A percentile compares a stretch with the other conserved stretches of the same genome.
Evolutionary conservation across 2,113 vertebrate genomes (phyloP).

Genomic region (Okapia johnstoni): DNA sequence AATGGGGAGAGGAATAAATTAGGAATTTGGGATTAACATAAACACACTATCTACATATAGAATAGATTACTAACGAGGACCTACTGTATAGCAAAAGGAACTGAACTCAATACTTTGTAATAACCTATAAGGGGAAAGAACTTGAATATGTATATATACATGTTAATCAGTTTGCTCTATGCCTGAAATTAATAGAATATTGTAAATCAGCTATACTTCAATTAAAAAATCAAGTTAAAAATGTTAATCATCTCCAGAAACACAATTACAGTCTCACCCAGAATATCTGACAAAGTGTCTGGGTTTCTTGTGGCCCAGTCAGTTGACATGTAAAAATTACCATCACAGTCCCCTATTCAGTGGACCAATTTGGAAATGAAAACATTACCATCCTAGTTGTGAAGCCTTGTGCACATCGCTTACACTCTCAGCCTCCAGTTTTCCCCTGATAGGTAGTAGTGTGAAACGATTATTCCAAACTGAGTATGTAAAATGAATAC

Average conservation of each 20-base stretch:
- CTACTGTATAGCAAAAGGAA: neutral
- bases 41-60: neutral
- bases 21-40: neutral
- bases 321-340: neutral
- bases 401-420: neutral
- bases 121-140: neutral
- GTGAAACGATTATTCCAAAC: neutral
- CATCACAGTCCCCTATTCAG: neutral
- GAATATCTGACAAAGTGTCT: neutral
- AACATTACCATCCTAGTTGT: neutral
- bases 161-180: neutral
- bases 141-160: neutral
- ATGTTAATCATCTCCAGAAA: neutral
- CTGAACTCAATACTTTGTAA: neutral
- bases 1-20: neutral
- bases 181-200: neutral
- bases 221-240: neutral
- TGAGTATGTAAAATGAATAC: neutral
- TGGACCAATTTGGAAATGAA: neutral
- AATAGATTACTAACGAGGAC: neutral
- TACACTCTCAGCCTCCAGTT: neutral
- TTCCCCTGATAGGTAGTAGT: neutral
- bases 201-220: neutral
- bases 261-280: neutral
- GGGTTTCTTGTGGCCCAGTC: neutral